Evolutionary conservation across 2,113 vertebrate genomes (phyloP).

Genomic region (Megaceryle maxima): DNA sequence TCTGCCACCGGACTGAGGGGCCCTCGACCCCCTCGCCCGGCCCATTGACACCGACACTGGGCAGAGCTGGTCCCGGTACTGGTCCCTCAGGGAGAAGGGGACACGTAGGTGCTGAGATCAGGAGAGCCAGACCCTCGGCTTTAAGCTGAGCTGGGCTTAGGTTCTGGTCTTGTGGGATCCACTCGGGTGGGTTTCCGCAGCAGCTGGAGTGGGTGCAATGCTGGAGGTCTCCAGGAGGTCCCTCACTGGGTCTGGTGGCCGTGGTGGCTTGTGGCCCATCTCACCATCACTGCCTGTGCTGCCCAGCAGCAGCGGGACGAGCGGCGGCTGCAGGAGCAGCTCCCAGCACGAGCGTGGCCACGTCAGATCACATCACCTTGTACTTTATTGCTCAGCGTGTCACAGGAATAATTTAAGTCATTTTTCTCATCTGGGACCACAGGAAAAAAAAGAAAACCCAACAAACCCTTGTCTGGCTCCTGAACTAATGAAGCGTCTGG

Average conservation of each 20-base stretch:
- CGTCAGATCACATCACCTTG: not conserved
- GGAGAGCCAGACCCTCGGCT: not conserved
- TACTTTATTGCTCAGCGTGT: not conserved
- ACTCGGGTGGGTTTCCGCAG: not conserved
- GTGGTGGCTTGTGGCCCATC: fast-evolving
- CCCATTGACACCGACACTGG: not conserved
- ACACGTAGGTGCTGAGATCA: fast-evolving
- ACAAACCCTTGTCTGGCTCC: not conserved
- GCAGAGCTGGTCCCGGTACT: not conserved
- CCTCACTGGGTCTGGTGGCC: not conserved
- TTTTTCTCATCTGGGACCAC: not conserved
- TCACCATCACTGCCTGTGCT: not conserved
- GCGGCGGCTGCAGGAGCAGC: fast-evolving
- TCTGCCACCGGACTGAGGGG: too few species aligned
- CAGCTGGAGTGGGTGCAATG: fast-evolving
- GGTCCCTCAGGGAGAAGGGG: not conserved
- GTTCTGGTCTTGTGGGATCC: fast-evolving
- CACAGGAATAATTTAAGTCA: conserved; percentile 27
- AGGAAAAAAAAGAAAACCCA: not conserved
- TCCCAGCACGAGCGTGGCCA: fast-evolving
- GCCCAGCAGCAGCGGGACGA: not conserved
- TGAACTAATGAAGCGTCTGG: not conserved
- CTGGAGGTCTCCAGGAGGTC: fast-evolving
- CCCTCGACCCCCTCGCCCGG: not conserved
- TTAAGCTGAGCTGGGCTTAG: not conserved